Conservation (phyloP, 1,140 invertebrate genomes). For the Heliconius congener region DNA sequence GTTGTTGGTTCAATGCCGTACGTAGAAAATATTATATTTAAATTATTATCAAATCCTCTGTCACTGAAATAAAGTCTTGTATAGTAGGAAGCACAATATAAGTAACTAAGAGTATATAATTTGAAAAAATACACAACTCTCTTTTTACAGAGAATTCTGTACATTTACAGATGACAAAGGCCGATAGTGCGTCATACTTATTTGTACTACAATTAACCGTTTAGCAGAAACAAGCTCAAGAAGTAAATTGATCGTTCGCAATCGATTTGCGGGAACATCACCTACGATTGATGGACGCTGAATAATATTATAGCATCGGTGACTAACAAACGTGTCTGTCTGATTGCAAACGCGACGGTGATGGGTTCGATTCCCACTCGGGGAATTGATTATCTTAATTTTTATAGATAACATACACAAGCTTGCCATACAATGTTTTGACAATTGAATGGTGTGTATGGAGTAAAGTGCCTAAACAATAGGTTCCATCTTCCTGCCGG, state of each 20-base stretch:
- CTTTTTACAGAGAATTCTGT: not conserved
- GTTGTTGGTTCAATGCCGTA: no score
- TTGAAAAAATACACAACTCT: not conserved
- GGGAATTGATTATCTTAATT: no score
- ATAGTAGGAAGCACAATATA: no score
- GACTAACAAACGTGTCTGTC: no score
- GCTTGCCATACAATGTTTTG: not conserved
- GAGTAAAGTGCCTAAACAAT: not conserved
- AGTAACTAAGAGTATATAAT: no score
- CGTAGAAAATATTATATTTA: no score
- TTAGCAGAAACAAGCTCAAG: slow-evolving; percentile 34
- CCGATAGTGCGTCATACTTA: slow-evolving; percentile 17
- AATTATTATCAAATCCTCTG: no score
- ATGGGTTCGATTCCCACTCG: not conserved
- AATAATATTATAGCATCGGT: no score
- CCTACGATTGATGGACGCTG: slow-evolving; percentile 15
- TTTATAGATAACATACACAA: no score
- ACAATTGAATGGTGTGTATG: not conserved
- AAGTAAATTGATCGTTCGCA: slow-evolving; percentile 31
- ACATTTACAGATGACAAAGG: not conserved
- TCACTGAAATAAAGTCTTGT: no score
- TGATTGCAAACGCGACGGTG: not conserved
- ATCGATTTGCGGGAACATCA: slow-evolving; percentile 30
- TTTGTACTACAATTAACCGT: slow-evolving; percentile 30
- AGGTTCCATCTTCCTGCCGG: not conserved